Evolutionary conservation across 2,888 invertebrate species (phyloP), one percentile per base, ranked within the genome.

Genomic region (Bedellia somnulentella): DNA sequence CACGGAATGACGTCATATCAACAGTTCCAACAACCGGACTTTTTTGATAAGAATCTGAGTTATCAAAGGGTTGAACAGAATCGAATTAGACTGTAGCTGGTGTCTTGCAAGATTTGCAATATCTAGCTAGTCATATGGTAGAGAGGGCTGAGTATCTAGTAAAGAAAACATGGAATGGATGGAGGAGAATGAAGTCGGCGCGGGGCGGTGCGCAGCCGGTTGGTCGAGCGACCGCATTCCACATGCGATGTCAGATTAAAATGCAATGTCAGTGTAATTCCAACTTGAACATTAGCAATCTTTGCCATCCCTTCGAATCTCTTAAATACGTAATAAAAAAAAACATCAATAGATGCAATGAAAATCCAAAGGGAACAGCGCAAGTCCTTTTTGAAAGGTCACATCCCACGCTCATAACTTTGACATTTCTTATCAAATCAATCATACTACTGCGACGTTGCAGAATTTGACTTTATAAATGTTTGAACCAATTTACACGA

Each of bases 181-280:
- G 61, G 60, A 59, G 60, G 64, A 52, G 57, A 62, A 61, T 51
- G 62, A 29, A 30, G 47, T 44, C 41, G 47, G 43, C 43, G 47
- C 44, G 47, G 48, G 48, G 45, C 57, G 58, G 50, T 49, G 52
- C 54, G 13, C 24, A 13, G 30, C 30, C 16, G 49, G 51, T 51
- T 54, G 64, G 68, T 53, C 55, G 52, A 44, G 51, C 71, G 73
- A 67, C 73, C 71, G 70, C 75, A 73, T 75, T 75, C 73, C 73
- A 59, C 62, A 59, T 57, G 68, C 62, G 61, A 67, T 73, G 64
- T 66, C 67, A 64, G 71, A 68, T 62, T 62, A 57, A n/a, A 58
- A 71, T 56, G 68, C 73, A 71, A 71, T 73, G 73, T 73, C 71
- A 73, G 67, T 70, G 62, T 62, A 62, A 60, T 57, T 64, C 9